Conservation (phyloP, 2,888 invertebrate genomes). For the Pyrrhia umbra region DNA sequence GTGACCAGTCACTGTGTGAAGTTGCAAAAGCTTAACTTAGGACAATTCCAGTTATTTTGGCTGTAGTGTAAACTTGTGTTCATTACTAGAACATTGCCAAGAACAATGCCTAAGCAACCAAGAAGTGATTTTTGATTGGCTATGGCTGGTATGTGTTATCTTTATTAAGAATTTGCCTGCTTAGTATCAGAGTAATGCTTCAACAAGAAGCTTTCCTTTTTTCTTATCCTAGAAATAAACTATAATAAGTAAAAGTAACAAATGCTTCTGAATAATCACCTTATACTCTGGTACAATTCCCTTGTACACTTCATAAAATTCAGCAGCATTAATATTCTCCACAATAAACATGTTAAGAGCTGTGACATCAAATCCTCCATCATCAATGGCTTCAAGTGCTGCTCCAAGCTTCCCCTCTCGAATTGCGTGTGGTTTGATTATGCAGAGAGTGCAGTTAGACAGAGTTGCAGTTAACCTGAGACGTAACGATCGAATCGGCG, state of each 20-base stretch:
- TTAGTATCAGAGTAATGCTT: too few relatives aligned
- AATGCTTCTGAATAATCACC: slow-evolving; percentile 77
- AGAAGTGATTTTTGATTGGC: too few relatives aligned
- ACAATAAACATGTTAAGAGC: slow-evolving; percentile 95
- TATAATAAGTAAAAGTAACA: not conserved
- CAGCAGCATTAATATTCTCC: slow-evolving; percentile 95
- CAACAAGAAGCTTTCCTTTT: too few relatives aligned
- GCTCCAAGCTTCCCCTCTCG: slow-evolving; percentile 93
- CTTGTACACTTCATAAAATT: slow-evolving; percentile 98
- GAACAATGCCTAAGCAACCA: too few relatives aligned
- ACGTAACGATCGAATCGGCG: slow-evolving; percentile 75
- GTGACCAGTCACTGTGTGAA: too few relatives aligned
- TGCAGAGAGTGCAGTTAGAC: slow-evolving; percentile 93
- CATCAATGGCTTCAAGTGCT: slow-evolving; percentile 92
- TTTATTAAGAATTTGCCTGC: too few relatives aligned
- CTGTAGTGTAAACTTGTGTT: too few relatives aligned
- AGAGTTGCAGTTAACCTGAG: slow-evolving; percentile 90
- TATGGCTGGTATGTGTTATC: too few relatives aligned
- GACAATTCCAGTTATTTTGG: too few relatives aligned
- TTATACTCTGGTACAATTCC: slow-evolving; percentile 95
- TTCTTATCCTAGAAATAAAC: not conserved
- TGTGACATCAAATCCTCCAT: slow-evolving; percentile 94
- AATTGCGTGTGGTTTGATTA: slow-evolving; percentile 97
- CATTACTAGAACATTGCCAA: too few relatives aligned
- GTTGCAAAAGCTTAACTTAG: too few relatives aligned